A percentile compares a stretch with the other conserved stretches of the same genome.
These are phyloP conservation scores for Pelobates cultripes DNA, from an alignment of 2,797 vertebrate genomes.

Conservation along the genomic window DNA sequence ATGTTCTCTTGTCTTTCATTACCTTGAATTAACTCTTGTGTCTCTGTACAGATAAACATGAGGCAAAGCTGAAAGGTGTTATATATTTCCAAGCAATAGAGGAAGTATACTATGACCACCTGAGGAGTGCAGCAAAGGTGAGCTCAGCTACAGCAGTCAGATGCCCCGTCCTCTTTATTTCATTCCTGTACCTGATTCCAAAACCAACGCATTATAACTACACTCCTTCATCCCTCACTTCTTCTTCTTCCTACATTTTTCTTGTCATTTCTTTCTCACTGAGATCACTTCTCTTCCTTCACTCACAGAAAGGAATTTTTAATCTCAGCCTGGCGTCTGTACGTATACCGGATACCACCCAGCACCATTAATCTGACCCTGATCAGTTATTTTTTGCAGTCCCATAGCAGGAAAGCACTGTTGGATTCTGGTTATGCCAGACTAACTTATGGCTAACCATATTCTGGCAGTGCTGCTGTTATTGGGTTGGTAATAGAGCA, in stretches of 20 bases:
- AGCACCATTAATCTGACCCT: constrained; percentile 46
- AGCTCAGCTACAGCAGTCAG: background rate
- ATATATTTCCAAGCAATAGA: constrained; percentile 98
- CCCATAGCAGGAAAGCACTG: constrained; percentile 35
- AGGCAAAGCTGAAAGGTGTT: constrained; percentile 94
- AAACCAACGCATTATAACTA: background rate
- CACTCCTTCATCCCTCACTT: background rate
- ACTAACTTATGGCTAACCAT: background rate
- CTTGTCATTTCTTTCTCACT: background rate
- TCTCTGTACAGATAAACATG: constrained; percentile 82
- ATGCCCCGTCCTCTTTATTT: background rate
- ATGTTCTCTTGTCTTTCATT: too few species aligned
- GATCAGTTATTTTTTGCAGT: background rate
- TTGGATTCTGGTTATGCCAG: constrained; percentile 53
- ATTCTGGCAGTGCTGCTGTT: background rate
- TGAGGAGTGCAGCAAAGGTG: constrained; percentile 96
- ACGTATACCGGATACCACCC: constrained; percentile 64
- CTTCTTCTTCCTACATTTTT: background rate
- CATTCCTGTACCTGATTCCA: background rate
- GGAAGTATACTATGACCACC: constrained; percentile 96
- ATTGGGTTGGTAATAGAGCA: background rate
- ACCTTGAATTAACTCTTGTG: background rate
- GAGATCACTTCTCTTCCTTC: background rate
- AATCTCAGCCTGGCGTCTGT: constrained; percentile 63
- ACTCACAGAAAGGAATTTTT: constrained; percentile 64